A percentile compares a stretch with the other conserved stretches of the same genome.
Evolutionary conservation across 2,113 vertebrate species (phyloP).

Genomic region (Galbula dea): DNA sequence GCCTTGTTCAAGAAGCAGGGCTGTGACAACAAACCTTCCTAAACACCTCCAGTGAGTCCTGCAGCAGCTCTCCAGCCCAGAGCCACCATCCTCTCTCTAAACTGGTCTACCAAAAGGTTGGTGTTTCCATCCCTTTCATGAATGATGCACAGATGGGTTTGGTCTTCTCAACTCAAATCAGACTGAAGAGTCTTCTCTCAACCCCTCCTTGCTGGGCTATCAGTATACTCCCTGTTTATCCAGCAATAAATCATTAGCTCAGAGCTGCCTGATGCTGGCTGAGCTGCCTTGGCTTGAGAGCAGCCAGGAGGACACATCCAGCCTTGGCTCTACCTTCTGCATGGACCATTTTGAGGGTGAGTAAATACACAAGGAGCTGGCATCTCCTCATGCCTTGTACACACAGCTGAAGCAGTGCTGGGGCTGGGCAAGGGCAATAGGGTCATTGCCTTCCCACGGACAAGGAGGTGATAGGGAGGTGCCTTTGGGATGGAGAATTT

Average conservation of each 20-base stretch:
- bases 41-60: rapidly evolving
- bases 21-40: background rate
- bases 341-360: rapidly evolving
- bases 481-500: background rate
- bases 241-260: background rate
- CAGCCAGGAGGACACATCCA: rapidly evolving
- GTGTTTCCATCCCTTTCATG: background rate
- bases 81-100: background rate
- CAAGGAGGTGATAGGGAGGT: background rate
- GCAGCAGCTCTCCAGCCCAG: background rate
- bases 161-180: background rate
- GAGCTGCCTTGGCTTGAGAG: background rate
- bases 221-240: background rate
- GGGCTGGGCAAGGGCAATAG: background rate
- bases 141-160: background rate
- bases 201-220: background rate
- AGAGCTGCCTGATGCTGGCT: background rate
- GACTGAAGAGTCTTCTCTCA: background rate
- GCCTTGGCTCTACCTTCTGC: background rate
- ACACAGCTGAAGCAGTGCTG: rapidly evolving
- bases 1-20: background rate
- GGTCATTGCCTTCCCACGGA: rapidly evolving
- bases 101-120: background rate
- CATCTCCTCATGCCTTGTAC: background rate
- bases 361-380: background rate